phyloP scores from a whole-genome alignment of 2,888 invertebrate genomes.

The Lycaena phlaeas region DNA sequence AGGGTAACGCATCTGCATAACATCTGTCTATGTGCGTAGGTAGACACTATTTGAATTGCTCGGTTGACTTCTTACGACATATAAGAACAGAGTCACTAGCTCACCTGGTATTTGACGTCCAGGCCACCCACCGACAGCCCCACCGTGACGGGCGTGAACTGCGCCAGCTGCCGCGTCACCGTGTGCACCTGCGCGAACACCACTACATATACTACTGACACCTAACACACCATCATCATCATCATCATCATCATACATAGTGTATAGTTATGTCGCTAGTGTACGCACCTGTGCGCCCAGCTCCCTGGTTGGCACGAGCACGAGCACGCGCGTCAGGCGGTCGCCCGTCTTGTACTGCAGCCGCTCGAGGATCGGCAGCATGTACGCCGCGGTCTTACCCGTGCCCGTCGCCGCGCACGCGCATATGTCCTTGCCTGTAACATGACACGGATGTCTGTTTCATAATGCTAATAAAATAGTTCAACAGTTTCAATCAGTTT shows the following conservation, averaged over 20 bases:
- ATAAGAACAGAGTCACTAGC: too few species aligned
- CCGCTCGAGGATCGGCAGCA: conserved; percentile 96
- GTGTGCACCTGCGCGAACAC: conserved; percentile 80
- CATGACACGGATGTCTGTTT: too few species aligned
- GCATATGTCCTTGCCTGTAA: conserved; percentile 95
- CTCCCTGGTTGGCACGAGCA: conserved; percentile 97
- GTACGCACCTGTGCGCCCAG: conserved; percentile 87
- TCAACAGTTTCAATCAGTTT: too few species aligned
- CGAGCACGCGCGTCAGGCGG: conserved; percentile 82
- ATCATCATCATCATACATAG: too few species aligned
- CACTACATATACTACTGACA: too few species aligned
- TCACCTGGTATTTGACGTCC: conserved; percentile 81
- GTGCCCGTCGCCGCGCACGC: conserved; percentile 99
- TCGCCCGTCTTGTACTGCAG: conserved; percentile 86
- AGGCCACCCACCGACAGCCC: conserved; percentile 91
- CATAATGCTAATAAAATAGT: too few species aligned
- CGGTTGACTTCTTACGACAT: too few species aligned
- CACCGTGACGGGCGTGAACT: conserved; percentile 87
- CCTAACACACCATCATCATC: too few species aligned
- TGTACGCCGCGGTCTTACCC: conserved; percentile 98
- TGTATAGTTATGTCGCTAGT: too few species aligned
- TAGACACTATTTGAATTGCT: too few species aligned
- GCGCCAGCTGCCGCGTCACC: conserved; percentile 91
- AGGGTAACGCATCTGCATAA: too few species aligned
- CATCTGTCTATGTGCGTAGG: too few species aligned